phyloP scores from a whole-genome alignment of 2,797 vertebrate genomes.

The Oreonectes daqikongensis region DNA sequence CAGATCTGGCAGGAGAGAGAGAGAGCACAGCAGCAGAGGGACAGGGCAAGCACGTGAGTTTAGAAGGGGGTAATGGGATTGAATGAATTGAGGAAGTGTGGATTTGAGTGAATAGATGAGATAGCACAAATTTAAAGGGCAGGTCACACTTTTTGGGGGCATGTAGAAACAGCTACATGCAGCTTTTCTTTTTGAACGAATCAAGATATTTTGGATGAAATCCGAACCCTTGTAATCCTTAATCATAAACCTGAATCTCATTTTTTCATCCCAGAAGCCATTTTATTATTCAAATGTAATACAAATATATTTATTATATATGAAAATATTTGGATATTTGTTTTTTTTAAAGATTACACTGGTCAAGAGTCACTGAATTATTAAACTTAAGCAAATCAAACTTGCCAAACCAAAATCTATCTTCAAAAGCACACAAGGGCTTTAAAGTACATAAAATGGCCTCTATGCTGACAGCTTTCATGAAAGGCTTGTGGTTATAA shows the following conservation, averaged over 20 bases:
- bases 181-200: background rate
- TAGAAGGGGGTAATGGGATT: background rate
- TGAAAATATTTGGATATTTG: no score
- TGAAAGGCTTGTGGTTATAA: conserved; percentile 9
- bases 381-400: background rate
- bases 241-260: no score
- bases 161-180: background rate
- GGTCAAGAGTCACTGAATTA: no score
- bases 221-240: no score
- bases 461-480: conserved; percentile 1
- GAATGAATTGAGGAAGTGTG: background rate
- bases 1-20: conserved; percentile 90
- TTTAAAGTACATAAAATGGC: conserved; percentile 8
- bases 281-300: no score
- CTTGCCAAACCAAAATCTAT: background rate
- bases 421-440: background rate
- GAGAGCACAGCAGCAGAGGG: conserved; percentile 73
- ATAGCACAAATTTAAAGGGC: background rate
- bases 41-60: conserved; percentile 58
- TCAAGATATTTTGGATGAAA: no score
- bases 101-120: background rate
- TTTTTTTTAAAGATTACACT: no score
- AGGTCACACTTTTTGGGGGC: background rate
- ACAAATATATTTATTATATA: no score
- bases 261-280: no score